Percentiles rank a stretch among this genome's conserved stretches.
Conservation (phyloP, 1,140 invertebrate species). For the Muscidifurax raptorellus region DNA sequence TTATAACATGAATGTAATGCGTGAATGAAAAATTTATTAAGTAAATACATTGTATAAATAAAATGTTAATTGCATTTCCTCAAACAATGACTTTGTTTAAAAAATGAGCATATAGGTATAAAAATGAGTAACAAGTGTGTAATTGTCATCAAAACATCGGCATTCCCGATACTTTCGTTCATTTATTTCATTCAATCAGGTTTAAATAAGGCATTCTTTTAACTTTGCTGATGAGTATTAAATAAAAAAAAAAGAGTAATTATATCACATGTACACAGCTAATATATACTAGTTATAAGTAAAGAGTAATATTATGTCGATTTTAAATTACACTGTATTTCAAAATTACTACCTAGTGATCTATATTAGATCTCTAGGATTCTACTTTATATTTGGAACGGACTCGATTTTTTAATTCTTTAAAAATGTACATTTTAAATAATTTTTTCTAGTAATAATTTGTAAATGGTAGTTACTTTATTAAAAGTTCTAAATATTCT, state of each 20-base stretch:
- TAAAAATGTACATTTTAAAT: neutral
- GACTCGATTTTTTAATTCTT: constrained; percentile 6
- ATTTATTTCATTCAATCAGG: neutral
- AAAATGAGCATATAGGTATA: neutral
- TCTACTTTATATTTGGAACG: neutral
- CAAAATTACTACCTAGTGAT: neutral
- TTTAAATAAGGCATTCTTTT: neutral
- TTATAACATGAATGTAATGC: constrained; percentile 55
- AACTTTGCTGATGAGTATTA: constrained; percentile 10
- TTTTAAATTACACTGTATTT: neutral
- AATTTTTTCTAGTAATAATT: constrained; percentile 3
- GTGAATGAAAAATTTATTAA: constrained; percentile 36
- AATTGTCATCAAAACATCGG: neutral
- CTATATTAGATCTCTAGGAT: neutral
- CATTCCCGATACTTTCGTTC: neutral
- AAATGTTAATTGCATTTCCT: constrained; percentile 31
- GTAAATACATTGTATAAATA: constrained; percentile 6
- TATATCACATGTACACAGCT: constrained; percentile 9
- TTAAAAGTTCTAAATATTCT: constrained; percentile 7
- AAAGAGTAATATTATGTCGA: constrained; percentile 1
- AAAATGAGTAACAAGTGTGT: constrained; percentile 1
- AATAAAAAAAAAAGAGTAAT: constrained; percentile 29
- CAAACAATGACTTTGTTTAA: constrained; percentile 12
- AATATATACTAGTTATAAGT: constrained; percentile 5
- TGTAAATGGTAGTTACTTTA: neutral